Percentiles rank a stretch among this genome's conserved stretches.
phyloP scores from a whole-genome alignment of 2,888 invertebrate species.

The Lamellibrachia columna region DNA sequence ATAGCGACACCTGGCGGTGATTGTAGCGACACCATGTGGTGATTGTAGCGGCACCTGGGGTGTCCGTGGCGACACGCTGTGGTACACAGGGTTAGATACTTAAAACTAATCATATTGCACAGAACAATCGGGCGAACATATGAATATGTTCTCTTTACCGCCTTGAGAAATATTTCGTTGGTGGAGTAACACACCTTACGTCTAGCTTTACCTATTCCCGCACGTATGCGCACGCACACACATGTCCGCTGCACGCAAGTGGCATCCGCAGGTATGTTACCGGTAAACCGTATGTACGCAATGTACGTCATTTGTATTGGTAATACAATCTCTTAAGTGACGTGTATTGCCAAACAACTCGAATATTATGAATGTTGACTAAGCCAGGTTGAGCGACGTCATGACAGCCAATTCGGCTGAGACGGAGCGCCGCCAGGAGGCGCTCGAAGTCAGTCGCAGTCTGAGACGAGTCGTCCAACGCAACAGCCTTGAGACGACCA shows the following conservation, averaged over 20 bases:
- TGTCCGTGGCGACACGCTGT: background rate
- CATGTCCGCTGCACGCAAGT: background rate
- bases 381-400: background rate
- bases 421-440: background rate
- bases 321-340: background rate
- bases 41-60: background rate
- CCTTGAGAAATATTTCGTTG: background rate
- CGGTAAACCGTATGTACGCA: background rate
- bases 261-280: background rate
- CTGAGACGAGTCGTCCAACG: conserved; percentile 25
- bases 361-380: background rate
- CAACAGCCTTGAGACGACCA: conserved; percentile 19
- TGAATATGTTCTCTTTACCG: background rate
- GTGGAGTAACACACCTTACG: background rate
- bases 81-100: too few relatives aligned
- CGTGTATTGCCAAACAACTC: background rate
- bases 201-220: background rate
- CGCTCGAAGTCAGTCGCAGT: background rate
- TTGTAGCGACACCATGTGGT: background rate
- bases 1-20: background rate
- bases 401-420: background rate
- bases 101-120: too few relatives aligned
- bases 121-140: too few relatives aligned
- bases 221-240: background rate
- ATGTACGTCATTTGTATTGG: background rate